phyloP scores from a whole-genome alignment of 2,888 invertebrate species.

The Idaea biselata region DNA sequence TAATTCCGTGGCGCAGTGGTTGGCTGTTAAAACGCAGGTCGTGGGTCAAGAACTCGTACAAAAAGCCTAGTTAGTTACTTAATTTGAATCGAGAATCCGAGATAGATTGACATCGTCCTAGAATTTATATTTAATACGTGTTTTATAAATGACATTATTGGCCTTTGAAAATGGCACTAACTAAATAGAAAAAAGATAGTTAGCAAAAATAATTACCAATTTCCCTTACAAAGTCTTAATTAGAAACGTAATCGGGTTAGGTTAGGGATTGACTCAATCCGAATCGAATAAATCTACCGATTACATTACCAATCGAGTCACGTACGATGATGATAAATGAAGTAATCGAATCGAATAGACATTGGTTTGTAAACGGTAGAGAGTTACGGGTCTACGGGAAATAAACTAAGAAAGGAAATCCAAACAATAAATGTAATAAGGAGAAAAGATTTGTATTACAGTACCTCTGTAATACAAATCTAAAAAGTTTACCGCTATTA shows the following conservation, averaged over 20 bases:
- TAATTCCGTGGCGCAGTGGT: too few relatives aligned
- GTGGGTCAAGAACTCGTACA: too few relatives aligned
- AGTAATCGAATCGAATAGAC: slow-evolving; percentile 13
- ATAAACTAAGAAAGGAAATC: slow-evolving; percentile 10
- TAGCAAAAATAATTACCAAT: neutral
- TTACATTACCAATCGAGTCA: slow-evolving; percentile 32
- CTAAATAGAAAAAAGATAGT: neutral
- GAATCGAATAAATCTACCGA: slow-evolving; percentile 21
- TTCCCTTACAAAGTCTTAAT: neutral
- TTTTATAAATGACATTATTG: neutral
- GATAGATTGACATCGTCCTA: too few relatives aligned
- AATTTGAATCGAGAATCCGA: too few relatives aligned
- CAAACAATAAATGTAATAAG: neutral
- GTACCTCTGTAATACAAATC: too few relatives aligned
- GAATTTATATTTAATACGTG: neutral
- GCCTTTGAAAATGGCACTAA: neutral
- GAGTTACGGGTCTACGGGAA: slow-evolving; percentile 15
- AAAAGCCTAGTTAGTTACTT: too few relatives aligned
- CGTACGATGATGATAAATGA: slow-evolving; percentile 44
- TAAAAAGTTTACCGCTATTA: too few relatives aligned
- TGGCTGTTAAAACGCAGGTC: too few relatives aligned
- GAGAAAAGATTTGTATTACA: too few relatives aligned
- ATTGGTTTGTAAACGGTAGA: neutral
- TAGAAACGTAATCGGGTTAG: neutral
- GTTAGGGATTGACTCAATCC: neutral